phyloP scores from a whole-genome alignment of 2,888 invertebrate species.

The Tolmerus cingulatus region DNA sequence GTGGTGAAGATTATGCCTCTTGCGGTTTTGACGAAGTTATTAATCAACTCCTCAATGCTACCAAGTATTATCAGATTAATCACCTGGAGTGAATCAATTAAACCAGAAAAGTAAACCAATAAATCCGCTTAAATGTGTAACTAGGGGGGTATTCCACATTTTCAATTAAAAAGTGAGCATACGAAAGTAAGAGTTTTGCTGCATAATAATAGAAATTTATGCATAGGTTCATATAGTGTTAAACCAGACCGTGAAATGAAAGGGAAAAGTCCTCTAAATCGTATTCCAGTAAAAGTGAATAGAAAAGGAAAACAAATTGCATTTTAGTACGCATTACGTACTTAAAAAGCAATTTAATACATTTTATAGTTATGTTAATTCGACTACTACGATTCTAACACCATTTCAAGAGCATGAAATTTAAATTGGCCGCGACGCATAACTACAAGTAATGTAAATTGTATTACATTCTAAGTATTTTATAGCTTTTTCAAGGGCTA shows the following conservation, averaged over 20 bases:
- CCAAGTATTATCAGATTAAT: not conserved
- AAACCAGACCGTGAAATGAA: not conserved
- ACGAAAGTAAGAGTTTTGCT: not conserved
- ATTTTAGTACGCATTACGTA: not conserved
- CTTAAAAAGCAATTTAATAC: not conserved
- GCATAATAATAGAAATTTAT: not conserved
- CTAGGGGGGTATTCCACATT: not conserved
- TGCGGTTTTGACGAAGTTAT: not conserved
- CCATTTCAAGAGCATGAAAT: not conserved
- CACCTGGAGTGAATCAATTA: not conserved
- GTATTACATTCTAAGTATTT: not conserved
- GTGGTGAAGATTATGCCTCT: not conserved
- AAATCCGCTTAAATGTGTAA: not conserved
- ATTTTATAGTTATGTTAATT: not conserved
- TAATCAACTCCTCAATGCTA: not conserved
- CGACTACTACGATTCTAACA: not conserved
- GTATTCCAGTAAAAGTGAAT: not conserved
- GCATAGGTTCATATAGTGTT: not conserved
- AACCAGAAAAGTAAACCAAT: not conserved
- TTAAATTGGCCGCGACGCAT: not conserved
- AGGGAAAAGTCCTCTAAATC: not conserved
- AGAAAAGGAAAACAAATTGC: not conserved
- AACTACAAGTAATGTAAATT: not conserved
- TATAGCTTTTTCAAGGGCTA: not conserved
- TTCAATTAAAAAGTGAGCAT: not conserved